phyloP scores from a whole-genome alignment of 2,888 invertebrate genomes.

The Caenorhabditis angaria region DNA sequence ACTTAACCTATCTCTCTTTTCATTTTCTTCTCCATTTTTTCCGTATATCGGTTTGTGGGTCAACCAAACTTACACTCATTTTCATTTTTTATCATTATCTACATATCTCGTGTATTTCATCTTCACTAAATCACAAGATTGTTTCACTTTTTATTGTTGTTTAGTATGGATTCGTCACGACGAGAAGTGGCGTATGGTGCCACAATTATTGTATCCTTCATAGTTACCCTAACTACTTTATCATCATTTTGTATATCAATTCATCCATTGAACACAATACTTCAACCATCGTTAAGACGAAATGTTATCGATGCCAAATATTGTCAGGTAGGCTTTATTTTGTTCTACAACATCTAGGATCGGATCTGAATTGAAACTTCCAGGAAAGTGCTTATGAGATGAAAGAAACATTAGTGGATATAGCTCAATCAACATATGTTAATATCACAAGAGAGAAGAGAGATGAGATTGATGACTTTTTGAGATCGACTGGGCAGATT shows the following conservation, averaged over 20 bases:
- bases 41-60: conserved; percentile 33
- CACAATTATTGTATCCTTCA: conserved; percentile 32
- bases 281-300: conserved; percentile 22
- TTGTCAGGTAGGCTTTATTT: conserved; percentile 22
- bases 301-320: conserved; percentile 29
- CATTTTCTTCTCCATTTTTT: conserved; percentile 1
- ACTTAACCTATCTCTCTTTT: not conserved
- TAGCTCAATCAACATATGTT: not conserved
- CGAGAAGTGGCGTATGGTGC: conserved; percentile 39
- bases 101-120: conserved; percentile 8
- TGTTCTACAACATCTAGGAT: not conserved
- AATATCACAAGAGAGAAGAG: conserved; percentile 32
- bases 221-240: conserved; percentile 22
- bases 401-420: conserved; percentile 21
- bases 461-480: conserved; percentile 43
- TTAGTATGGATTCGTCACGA: conserved; percentile 16
- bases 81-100: conserved; percentile 14
- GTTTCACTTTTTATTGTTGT: conserved; percentile 1
- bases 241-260: conserved; percentile 28
- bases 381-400: conserved; percentile 37
- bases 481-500: conserved; percentile 33
- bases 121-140: conserved; percentile 4
- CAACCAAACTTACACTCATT: conserved; percentile 31
- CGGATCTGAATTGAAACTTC: not conserved
- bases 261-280: conserved; percentile 24